Evolutionary conservation across 2,113 vertebrate species (phyloP).

Genomic region (Stigmatopora argus): DNA sequence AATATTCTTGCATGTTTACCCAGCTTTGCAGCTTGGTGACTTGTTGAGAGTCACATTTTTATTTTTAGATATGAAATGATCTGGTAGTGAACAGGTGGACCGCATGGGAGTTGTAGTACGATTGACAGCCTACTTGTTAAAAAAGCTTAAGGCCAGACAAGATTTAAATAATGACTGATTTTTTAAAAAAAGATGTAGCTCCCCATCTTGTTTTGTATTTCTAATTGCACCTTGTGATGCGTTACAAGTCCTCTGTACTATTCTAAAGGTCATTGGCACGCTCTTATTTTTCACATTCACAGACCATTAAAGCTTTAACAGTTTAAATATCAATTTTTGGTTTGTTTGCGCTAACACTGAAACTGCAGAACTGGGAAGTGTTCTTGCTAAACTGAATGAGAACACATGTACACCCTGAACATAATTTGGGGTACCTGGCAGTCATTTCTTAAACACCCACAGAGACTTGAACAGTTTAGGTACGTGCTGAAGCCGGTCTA

Average conservation of each 20-base stretch:
- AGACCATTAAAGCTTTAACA: constrained; percentile 57
- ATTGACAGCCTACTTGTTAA: constrained; percentile 28
- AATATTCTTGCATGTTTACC: constrained; percentile 26
- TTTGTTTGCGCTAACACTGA: constrained; percentile 34
- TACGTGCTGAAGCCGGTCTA: constrained; percentile 58
- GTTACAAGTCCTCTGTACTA: constrained; percentile 12
- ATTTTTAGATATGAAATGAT: constrained; percentile 57
- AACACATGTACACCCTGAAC: constrained; percentile 43
- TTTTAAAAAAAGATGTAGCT: background rate
- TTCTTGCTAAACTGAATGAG: constrained; percentile 35
- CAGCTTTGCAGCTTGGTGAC: constrained; percentile 30
- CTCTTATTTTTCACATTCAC: constrained; percentile 55
- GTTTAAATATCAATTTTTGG: constrained; percentile 48
- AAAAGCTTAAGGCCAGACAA: constrained; percentile 29
- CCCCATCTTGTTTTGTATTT: background rate
- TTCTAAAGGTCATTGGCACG: constrained; percentile 47
- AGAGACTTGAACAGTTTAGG: constrained; percentile 56
- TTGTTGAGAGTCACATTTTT: constrained; percentile 53
- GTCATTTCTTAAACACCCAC: constrained; percentile 51
- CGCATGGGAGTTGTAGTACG: constrained; percentile 4
- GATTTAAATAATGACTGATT: constrained; percentile 18
- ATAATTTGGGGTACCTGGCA: constrained; percentile 35
- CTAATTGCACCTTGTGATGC: background rate
- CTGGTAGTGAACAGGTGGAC: constrained; percentile 57
- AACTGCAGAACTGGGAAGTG: constrained; percentile 11